Percentiles rank a stretch among this genome's conserved stretches.
Evolutionary conservation across 2,797 vertebrate genomes (phyloP).

Genomic region (Otolemur crassicaudatus): DNA sequence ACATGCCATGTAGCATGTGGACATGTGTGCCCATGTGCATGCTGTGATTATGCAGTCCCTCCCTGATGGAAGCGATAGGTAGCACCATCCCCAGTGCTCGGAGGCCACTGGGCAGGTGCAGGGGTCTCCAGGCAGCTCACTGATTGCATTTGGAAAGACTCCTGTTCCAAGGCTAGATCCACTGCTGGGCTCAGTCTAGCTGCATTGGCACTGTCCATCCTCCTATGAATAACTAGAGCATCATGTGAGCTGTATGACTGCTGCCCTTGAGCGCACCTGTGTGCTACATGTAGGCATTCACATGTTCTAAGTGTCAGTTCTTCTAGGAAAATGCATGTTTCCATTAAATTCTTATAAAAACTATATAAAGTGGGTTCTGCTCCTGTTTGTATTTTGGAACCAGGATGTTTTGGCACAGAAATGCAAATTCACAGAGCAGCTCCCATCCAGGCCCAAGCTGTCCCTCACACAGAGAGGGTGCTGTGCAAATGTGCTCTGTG

Average conservation of each 20-base stretch:
- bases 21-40: too few species aligned
- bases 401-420: background rate
- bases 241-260: background rate
- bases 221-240: background rate
- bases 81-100: fast-evolving
- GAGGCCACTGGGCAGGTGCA: too few species aligned
- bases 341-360: background rate
- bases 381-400: background rate
- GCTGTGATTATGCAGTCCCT: too few species aligned
- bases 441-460: too few species aligned
- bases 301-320: background rate
- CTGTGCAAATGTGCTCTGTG: too few species aligned
- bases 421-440: too few species aligned
- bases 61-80: background rate
- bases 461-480: too few species aligned
- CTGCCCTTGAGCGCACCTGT: background rate
- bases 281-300: fast-evolving
- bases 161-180: background rate
- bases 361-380: background rate
- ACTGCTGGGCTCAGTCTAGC: background rate
- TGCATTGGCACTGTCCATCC: background rate
- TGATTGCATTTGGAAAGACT: background rate
- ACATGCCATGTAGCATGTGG: too few species aligned
- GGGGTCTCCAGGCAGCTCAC: background rate
- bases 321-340: background rate